Evolutionary conservation across 2,888 invertebrate species (phyloP), one percentile per base, ranked within the genome.

Genomic region (Philonicus albiceps): DNA sequence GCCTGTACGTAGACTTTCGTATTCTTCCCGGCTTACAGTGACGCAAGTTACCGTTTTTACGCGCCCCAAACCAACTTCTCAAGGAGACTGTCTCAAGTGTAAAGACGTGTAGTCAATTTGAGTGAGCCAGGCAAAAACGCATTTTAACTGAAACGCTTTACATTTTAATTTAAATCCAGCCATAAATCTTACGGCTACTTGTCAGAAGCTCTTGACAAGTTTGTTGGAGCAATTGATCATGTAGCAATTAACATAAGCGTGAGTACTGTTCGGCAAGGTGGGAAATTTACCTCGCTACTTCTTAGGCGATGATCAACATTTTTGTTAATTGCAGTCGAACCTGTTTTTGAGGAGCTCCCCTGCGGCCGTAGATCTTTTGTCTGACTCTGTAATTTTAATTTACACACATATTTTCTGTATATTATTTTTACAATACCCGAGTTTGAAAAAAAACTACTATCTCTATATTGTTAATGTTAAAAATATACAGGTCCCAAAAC

Each of bases 151-250:
- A 81, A 55, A 81, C 55, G 64, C 55, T 81, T 81, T 81, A 81
- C 81, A 81, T 81, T 55, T 81, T 81, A 81, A 81, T 81, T 81
- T 81, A 81, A 81, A 81, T 55, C 81, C 49, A 64, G 8, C 34
- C 81, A 55, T 81, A 81, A 81, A 81, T 81, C 81, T 81, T 81
- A 34, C 27, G 53, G 81, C 81, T 81, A 81, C 81, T 81, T 81
- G 81, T 81, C 81, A 81, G 81, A 81, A 81, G 81, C 81, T 81
- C 64, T 64, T 81, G 81, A 81, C 81, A 81, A 81, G 55, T 64
- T 64, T 64, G 81, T 19, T 64, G n/a, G 55, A 55, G 81, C 64
- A 81, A 81, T 81, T 81, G 81, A 81, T 81, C 81, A 81, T 81
- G 81, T 81, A 34, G 81, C 34, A 81, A 81, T 81, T 81, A 81